Base-by-base conservation (phyloP, 2,888 invertebrate genomes). In the Hydrotaea cyrtoneurina region DNA sequence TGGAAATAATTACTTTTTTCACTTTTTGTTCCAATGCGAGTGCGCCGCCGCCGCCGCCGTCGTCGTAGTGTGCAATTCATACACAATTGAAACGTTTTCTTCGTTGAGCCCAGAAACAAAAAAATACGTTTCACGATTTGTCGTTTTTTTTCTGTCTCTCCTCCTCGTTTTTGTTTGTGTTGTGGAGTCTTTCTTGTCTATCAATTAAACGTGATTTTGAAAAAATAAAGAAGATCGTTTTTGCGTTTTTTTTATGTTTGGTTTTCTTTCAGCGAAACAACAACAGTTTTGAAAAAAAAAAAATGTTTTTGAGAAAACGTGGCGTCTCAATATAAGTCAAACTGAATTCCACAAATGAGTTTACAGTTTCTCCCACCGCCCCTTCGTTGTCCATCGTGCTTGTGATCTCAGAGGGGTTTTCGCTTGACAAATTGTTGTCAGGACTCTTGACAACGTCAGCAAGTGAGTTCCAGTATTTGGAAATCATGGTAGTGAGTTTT, bases 191-290 rank as follows among this genome's bases (percentile, higher is more conserved):
- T 78, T 72, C 46, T 76, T 78, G 78, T 82, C 85, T 85, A 85
- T 79, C 86, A 87, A 87, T 86, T 87, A 87, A 86, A 86, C 87
- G 87, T 87, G 87, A 84, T 79, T 86, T 78, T 76, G 62, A 72
- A 85, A 86, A 83, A 66, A 46, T 77, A 81, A 84, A 81, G 72
- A 80, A 78, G 71, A 83, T 59, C 59, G 71, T 64, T 75, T 73
- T 21, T 13, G 1, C 50, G n/a, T 15, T n/a, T n/a, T 57, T 36
- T 76, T 64, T 17, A n/a, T n/a, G n/a, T n/a, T n/a, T n/a, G n/a
- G n/a, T n/a, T n/a, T n/a, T n/a, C n/a, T 46, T 26, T 50, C 31
- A 46, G 39, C 10, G 43, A 74, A 72, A 62, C 13, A 53, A 31
- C 31, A 71, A 73, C 64, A 36, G 26, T 59, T 59, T 59, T 26